These are phyloP conservation scores for Tiliqua scincoides DNA, from an alignment of 2,113 vertebrate genomes.

Conservation along the genomic window DNA sequence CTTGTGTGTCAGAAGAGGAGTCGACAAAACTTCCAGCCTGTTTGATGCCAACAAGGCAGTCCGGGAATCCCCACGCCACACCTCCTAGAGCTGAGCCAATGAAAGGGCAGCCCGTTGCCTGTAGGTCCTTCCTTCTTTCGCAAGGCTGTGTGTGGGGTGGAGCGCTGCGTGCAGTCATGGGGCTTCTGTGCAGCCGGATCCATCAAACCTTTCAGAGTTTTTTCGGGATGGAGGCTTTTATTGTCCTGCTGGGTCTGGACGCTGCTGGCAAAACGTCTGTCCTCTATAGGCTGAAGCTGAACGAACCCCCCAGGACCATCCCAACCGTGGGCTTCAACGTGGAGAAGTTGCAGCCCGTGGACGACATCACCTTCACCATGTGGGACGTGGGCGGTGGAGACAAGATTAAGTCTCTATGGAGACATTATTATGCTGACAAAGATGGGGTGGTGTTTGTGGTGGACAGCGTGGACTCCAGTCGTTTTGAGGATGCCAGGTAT, in stretches of 20 bases:
- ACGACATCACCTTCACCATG: conserved; percentile 45
- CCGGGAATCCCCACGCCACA: neutral
- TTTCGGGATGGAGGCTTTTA: conserved; percentile 18
- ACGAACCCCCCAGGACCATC: conserved; percentile 32
- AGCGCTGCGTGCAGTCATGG: conserved; percentile 19
- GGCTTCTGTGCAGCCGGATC: conserved; percentile 35
- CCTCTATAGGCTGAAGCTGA: conserved; percentile 58
- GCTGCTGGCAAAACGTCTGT: conserved; percentile 81
- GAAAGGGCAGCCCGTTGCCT: neutral
- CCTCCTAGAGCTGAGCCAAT: conserved; percentile 9
- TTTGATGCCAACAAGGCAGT: neutral
- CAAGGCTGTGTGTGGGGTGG: neutral
- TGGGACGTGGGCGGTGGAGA: conserved; percentile 44
- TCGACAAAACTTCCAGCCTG: conserved; percentile 1
- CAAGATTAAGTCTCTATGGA: conserved; percentile 31
- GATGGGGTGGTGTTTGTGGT: conserved; percentile 50
- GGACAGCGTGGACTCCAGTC: conserved; percentile 42
- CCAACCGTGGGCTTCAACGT: conserved; percentile 54
- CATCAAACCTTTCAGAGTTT: conserved; percentile 15
- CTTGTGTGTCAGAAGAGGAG: neutral
- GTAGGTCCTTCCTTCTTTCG: neutral
- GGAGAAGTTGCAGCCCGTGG: conserved; percentile 32
- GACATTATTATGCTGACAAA: conserved; percentile 31
- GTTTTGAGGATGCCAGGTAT: conserved; percentile 26
- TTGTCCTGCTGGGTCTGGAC: conserved; percentile 71